These are phyloP conservation scores for Botrylloides violaceus DNA, from an alignment of 23 tunicate species.

Conservation along the genomic window DNA sequence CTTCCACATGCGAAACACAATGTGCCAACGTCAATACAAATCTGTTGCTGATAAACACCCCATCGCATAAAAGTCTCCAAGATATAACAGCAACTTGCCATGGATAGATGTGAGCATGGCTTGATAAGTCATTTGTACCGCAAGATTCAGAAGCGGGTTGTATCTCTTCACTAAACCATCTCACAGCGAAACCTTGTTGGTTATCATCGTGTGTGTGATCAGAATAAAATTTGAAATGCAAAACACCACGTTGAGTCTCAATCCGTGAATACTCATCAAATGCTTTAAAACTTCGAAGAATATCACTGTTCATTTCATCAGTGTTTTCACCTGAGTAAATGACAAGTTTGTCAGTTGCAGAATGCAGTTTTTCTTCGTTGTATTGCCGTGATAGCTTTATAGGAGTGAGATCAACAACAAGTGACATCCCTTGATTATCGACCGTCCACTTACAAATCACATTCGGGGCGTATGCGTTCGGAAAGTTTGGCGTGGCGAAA, in stretches of 20 bases:
- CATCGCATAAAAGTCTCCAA: conserved; percentile 26
- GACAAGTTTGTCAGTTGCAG: not conserved
- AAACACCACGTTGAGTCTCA: not conserved
- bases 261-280: not conserved
- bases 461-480: conserved; percentile 16
- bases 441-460: conserved; percentile 22
- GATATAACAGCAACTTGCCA: conserved; percentile 28
- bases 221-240: conserved; percentile 12
- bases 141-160: conserved; percentile 3
- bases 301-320: conserved; percentile 3
- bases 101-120: not conserved
- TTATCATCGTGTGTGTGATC: conserved; percentile 4
- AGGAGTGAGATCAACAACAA: not conserved
- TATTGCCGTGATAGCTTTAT: not conserved
- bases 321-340: not conserved
- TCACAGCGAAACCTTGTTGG: conserved; percentile 27
- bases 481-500: conserved; percentile 31
- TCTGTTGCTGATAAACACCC: conserved; percentile 3
- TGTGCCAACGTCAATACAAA: conserved; percentile 23
- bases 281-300: not conserved
- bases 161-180: conserved; percentile 17
- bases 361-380: not conserved
- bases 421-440: not conserved
- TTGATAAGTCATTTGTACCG: not conserved
- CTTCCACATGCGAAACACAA: conserved; percentile 21